Percentiles rank a stretch among this genome's conserved stretches.
phyloP scores from a whole-genome alignment of 1,140 invertebrate genomes.

The Hormaphis cornu region DNA sequence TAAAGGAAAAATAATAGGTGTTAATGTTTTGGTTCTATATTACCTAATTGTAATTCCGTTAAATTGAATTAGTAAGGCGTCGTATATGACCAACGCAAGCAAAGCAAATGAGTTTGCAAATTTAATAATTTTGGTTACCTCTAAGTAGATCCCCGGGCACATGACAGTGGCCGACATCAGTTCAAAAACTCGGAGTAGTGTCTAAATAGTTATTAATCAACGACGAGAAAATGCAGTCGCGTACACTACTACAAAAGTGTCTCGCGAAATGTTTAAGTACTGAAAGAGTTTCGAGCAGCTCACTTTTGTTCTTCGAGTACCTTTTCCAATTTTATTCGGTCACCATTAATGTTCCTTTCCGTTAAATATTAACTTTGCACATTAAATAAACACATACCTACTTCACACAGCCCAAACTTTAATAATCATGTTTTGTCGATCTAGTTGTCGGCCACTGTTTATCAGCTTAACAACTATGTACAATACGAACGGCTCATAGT shows the following conservation, averaged over 20 bases:
- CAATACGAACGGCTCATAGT: no score
- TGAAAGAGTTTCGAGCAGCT: background rate
- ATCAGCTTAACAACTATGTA: no score
- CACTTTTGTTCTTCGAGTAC: background rate
- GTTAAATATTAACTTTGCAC: background rate
- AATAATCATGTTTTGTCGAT: background rate
- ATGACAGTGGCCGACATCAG: no score
- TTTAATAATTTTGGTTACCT: no score
- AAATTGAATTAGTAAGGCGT: no score
- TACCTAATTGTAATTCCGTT: no score
- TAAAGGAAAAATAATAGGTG: no score
- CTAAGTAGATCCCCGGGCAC: no score
- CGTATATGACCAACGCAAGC: no score
- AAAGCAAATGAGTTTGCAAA: no score
- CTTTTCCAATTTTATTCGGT: background rate
- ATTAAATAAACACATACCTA: slow-evolving; percentile 8
- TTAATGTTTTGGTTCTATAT: no score
- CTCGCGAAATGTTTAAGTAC: background rate
- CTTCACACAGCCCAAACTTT: background rate
- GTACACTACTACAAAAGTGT: background rate
- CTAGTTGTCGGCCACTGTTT: background rate
- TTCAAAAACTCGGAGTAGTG: no score
- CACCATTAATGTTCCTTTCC: background rate
- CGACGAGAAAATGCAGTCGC: background rate
- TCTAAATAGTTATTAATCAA: slow-evolving; percentile 19